These are phyloP conservation scores for Eilema depressum DNA, from an alignment of 2,888 invertebrate genomes.

Conservation along the genomic window DNA sequence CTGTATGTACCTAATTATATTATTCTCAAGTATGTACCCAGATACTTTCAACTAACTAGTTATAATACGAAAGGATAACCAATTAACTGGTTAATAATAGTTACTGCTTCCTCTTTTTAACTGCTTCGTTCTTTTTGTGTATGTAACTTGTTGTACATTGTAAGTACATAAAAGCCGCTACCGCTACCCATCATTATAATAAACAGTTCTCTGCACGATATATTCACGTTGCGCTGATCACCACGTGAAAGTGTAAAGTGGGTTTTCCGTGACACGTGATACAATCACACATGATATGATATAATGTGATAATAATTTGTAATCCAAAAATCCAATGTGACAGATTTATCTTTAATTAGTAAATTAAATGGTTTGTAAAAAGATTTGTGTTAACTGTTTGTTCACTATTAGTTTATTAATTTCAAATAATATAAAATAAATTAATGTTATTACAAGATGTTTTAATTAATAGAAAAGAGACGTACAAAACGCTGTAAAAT, in stretches of 20 bases:
- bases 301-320: background rate
- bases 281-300: background rate
- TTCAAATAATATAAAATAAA: too few species aligned
- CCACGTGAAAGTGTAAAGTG: too few species aligned
- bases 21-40: background rate
- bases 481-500: too few species aligned
- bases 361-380: background rate
- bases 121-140: too few species aligned
- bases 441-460: too few species aligned
- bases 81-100: background rate
- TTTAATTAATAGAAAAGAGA: too few species aligned
- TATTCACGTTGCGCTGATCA: too few species aligned
- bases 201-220: too few species aligned
- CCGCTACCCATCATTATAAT: background rate
- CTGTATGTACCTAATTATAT: too few species aligned
- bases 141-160: too few species aligned
- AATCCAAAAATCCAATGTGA: constrained; percentile 20
- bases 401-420: background rate
- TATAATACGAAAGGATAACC: background rate
- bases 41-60: background rate
- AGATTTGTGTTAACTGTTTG: too few species aligned
- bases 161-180: background rate
- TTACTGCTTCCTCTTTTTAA: too few species aligned
- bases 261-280: background rate
- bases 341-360: constrained; percentile 31